phyloP scores from a whole-genome alignment of 2,888 invertebrate genomes.

The Cephonodes hylas region DNA sequence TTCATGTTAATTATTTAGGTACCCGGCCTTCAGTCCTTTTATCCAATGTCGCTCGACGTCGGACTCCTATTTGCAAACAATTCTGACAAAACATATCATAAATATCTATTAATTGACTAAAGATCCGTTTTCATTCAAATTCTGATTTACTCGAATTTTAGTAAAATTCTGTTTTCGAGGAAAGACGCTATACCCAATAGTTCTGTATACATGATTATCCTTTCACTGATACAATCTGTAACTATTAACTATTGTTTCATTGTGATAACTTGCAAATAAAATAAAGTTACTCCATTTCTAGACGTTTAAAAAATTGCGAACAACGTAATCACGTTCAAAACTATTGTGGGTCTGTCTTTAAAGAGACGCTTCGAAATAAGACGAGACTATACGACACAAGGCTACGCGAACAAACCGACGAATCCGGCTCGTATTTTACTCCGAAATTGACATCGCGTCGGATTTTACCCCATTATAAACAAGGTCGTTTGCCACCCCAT shows the following conservation, averaged over 20 bases:
- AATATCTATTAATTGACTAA: neutral
- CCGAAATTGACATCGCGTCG: constrained; percentile 1
- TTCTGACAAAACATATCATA: constrained; percentile 1
- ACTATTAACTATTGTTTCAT: neutral
- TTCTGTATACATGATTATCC: neutral
- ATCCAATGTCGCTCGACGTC: neutral
- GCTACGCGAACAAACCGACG: neutral
- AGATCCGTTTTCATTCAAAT: neutral
- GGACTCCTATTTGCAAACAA: neutral
- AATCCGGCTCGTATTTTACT: neutral
- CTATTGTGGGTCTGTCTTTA: neutral
- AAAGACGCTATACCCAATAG: neutral
- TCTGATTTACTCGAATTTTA: neutral
- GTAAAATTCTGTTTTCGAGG: neutral
- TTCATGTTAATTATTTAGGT: constrained; percentile 47
- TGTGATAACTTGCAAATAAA: neutral
- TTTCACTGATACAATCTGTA: neutral
- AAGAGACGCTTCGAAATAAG: neutral
- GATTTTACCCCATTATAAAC: constrained; percentile 5
- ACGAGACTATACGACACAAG: neutral
- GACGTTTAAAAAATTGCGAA: too few species aligned
- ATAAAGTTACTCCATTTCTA: neutral
- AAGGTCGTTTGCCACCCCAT: neutral
- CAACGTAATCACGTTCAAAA: neutral
- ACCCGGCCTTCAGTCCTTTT: constrained; percentile 21